A percentile compares a stretch with the other conserved stretches of the same genome.
Evolutionary conservation across 2,888 invertebrate genomes (phyloP).

Genomic region (Ctena decussata): DNA sequence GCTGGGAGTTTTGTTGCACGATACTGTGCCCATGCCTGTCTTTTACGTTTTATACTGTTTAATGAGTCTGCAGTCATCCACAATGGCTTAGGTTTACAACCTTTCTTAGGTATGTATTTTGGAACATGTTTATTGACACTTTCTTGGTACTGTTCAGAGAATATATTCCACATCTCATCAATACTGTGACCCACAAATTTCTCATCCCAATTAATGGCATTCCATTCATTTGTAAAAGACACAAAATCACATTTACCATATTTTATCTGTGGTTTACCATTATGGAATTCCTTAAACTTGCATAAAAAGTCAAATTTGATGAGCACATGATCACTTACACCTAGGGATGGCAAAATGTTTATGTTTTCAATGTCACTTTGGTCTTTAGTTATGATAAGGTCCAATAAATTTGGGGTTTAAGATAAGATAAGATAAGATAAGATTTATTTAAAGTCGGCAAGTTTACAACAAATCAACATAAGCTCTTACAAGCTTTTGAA

Average conservation of each 20-base stretch:
- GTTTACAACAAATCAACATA: too few species aligned
- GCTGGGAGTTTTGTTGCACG: not conserved
- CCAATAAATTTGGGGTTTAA: constrained; percentile 12
- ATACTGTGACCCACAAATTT: not conserved
- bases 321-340: constrained; percentile 16
- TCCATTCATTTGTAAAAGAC: constrained; percentile 2
- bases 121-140: constrained; percentile 21
- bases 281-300: not conserved
- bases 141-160: constrained; percentile 1
- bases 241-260: constrained; percentile 22
- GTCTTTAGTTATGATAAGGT: constrained; percentile 17
- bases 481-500: too few species aligned
- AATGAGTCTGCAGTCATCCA: constrained; percentile 5
- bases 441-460: too few species aligned
- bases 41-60: not conserved
- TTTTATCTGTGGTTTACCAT: not conserved
- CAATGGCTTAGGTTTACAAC: constrained; percentile 24
- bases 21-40: constrained; percentile 15
- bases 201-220: constrained; percentile 7
- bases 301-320: constrained; percentile 21
- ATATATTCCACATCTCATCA: constrained; percentile 24
- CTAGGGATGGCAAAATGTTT: constrained; percentile 15
- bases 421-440: too few species aligned
- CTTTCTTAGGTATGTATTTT: not conserved
- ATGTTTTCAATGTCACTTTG: constrained; percentile 20